These are phyloP conservation scores for Scaptomyza flava DNA, from an alignment of 2,888 invertebrate genomes.

Conservation along the genomic window DNA sequence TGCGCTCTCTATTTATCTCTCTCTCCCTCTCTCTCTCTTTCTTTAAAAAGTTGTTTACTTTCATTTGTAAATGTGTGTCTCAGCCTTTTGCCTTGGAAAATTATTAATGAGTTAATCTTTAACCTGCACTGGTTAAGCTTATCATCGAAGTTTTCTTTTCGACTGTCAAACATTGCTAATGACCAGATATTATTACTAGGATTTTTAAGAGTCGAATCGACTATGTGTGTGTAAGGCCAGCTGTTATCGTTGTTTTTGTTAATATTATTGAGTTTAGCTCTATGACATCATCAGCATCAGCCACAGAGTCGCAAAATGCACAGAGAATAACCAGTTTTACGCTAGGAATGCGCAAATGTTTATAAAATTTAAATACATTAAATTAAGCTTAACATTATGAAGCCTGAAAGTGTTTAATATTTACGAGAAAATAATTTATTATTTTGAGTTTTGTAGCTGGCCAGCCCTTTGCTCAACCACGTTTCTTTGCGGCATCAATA, in stretches of 20 bases:
- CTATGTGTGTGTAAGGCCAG: slow-evolving; percentile 42
- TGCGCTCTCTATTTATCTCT: neutral
- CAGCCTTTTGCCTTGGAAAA: slow-evolving; percentile 64
- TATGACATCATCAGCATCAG: slow-evolving; percentile 63
- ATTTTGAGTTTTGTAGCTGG: neutral
- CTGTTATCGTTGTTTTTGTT: slow-evolving; percentile 47
- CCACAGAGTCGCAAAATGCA: slow-evolving; percentile 26
- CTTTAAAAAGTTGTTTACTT: slow-evolving; percentile 43
- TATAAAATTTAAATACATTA: neutral
- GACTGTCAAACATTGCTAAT: slow-evolving; percentile 30
- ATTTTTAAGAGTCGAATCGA: slow-evolving; percentile 2
- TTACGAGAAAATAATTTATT: neutral
- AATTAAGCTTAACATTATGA: neutral
- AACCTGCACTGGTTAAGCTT: slow-evolving; percentile 58
- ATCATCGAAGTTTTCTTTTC: slow-evolving; percentile 33
- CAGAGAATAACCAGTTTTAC: slow-evolving; percentile 57
- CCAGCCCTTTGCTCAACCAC: slow-evolving; percentile 50
- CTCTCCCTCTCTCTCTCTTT: neutral
- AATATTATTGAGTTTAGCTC: slow-evolving; percentile 45
- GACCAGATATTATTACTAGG: slow-evolving; percentile 6
- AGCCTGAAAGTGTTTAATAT: neutral
- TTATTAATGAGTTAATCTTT: slow-evolving; percentile 70
- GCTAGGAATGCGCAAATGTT: slow-evolving; percentile 41
- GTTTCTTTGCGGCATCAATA: slow-evolving; percentile 34
- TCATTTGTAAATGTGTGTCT: slow-evolving; percentile 12